Conservation (phyloP, 2,113 vertebrate genomes). For the Ceyx cyanopectus region DNA sequence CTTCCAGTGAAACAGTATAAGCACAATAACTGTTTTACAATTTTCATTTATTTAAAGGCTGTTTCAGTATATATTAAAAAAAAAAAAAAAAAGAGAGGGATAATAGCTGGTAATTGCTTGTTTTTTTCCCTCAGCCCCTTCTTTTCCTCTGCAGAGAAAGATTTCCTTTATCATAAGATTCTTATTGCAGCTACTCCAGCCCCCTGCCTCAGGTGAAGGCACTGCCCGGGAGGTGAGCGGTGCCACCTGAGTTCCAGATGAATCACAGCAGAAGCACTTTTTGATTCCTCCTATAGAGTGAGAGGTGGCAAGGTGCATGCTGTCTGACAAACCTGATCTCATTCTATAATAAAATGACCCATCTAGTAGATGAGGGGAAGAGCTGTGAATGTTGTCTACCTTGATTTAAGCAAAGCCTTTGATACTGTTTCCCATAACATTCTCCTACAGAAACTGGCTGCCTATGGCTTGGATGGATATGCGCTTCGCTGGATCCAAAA, state of each 20-base stretch:
- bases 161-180: background rate
- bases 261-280: accelerated
- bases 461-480: too few relatives aligned
- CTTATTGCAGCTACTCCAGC: background rate
- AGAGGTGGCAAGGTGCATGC: accelerated
- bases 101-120: background rate
- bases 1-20: background rate
- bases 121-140: accelerated
- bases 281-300: accelerated
- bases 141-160: background rate
- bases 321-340: too few relatives aligned
- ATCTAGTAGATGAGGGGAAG: too few relatives aligned
- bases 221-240: background rate
- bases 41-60: background rate
- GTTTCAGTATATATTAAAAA: background rate
- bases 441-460: too few relatives aligned
- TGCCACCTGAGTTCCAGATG: background rate
- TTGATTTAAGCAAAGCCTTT: too few relatives aligned
- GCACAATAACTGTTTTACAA: background rate
- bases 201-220: background rate
- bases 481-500: too few relatives aligned
- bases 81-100: background rate
- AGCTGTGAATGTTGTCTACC: too few relatives aligned
- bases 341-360: too few relatives aligned
- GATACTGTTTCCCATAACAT: too few relatives aligned